Evolutionary conservation across 2,888 invertebrate genomes (phyloP).

Genomic region (Lasioglossum pauxillum): DNA sequence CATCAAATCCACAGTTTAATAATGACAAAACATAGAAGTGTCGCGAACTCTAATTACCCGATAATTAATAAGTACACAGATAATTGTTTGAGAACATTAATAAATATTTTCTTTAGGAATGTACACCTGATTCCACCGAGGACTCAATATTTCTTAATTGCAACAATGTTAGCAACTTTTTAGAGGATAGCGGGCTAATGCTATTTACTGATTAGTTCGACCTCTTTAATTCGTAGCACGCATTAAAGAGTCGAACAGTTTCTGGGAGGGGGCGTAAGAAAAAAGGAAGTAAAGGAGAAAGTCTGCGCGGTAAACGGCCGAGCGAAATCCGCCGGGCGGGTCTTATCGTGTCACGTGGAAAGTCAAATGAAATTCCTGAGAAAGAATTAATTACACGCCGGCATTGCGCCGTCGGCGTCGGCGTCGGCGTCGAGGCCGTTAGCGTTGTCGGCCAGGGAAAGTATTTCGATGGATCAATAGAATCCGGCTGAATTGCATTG

Average conservation of each 20-base stretch:
- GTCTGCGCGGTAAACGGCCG: conserved; percentile 18
- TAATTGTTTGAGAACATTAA: neutral
- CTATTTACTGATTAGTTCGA: conserved; percentile 63
- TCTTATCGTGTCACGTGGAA: conserved; percentile 27
- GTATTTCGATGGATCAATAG: conserved; percentile 55
- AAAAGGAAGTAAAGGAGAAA: conserved; percentile 14
- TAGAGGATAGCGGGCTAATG: conserved; percentile 49
- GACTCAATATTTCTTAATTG: neutral
- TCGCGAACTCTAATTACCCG: neutral
- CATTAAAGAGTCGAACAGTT: conserved; percentile 40
- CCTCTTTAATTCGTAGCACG: conserved; percentile 63
- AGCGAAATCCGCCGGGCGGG: conserved; percentile 36
- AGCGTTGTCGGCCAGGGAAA: conserved; percentile 33
- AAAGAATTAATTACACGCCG: conserved; percentile 62
- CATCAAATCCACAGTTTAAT: neutral
- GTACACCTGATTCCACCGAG: neutral
- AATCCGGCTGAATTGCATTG: conserved; percentile 52
- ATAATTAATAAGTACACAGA: too few species aligned
- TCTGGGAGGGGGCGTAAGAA: conserved; percentile 16
- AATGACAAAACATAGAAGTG: neutral
- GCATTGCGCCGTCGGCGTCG: conserved; percentile 46
- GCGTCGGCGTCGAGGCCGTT: neutral
- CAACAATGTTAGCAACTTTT: conserved; percentile 32
- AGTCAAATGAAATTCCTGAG: conserved; percentile 55
- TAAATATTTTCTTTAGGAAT: neutral